Evolutionary conservation across 2,888 invertebrate genomes (phyloP).

Genomic region (Dolichopus griseipennis): DNA sequence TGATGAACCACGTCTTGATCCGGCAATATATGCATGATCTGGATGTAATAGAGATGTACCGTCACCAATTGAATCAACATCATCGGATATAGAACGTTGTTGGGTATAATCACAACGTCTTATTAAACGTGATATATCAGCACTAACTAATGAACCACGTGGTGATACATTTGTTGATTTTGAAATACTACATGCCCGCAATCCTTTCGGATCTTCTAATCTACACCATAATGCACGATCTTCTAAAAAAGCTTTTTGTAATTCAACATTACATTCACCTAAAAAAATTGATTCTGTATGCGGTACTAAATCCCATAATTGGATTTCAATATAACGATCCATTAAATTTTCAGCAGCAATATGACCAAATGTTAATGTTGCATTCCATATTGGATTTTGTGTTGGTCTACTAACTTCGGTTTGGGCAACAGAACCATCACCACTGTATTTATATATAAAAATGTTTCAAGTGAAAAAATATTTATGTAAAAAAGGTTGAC

Average conservation of each 20-base stretch:
- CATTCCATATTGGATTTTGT: slow-evolving; percentile 87
- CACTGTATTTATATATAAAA: slow-evolving; percentile 44
- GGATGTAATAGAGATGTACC: slow-evolving; percentile 72
- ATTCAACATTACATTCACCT: slow-evolving; percentile 62
- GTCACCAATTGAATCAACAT: slow-evolving; percentile 67
- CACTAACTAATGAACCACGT: slow-evolving; percentile 58
- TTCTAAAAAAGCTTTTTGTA: slow-evolving; percentile 69
- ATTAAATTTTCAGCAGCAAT: slow-evolving; percentile 71
- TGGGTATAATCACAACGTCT: slow-evolving; percentile 64
- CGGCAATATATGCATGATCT: slow-evolving; percentile 71
- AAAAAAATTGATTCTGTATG: slow-evolving; percentile 73
- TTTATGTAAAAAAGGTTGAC: too few relatives aligned
- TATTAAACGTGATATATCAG: slow-evolving; percentile 54
- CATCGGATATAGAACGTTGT: slow-evolving; percentile 67
- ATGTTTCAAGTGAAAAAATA: neutral
- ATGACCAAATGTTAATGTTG: slow-evolving; percentile 73
- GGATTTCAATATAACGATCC: slow-evolving; percentile 73
- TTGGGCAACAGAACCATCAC: slow-evolving; percentile 65
- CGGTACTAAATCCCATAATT: slow-evolving; percentile 79
- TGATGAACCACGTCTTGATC: slow-evolving; percentile 76
- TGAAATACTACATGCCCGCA: slow-evolving; percentile 48
- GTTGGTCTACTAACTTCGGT: slow-evolving; percentile 80
- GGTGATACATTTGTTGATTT: slow-evolving; percentile 72
- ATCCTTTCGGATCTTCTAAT: slow-evolving; percentile 65
- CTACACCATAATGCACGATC: slow-evolving; percentile 88